Percentiles rank a stretch among this genome's conserved stretches.
phyloP scores from a whole-genome alignment of 2,113 vertebrate species.

The Axis porcinus region DNA sequence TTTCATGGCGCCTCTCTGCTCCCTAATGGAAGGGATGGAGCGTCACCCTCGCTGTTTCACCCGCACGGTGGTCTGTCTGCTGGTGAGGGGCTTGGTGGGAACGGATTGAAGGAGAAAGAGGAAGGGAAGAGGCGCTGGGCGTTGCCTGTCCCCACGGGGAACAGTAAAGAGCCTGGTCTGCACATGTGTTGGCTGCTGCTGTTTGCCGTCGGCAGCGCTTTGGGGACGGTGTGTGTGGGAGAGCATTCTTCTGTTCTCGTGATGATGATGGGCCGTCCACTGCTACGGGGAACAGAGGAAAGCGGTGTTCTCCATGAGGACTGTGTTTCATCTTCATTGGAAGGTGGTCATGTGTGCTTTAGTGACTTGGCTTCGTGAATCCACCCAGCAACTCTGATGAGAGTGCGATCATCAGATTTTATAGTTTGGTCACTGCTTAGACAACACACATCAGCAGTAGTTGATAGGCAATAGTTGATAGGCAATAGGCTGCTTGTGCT shows the following conservation, averaged over 20 bases:
- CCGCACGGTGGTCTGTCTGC: too few species aligned
- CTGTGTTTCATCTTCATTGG: accelerated
- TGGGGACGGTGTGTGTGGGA: background rate
- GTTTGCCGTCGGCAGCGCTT: accelerated
- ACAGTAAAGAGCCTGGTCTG: accelerated
- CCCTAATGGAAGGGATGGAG: background rate
- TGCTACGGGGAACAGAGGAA: too few species aligned
- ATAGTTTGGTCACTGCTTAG: background rate
- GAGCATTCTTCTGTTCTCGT: accelerated
- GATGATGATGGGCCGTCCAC: accelerated
- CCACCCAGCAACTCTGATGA: background rate
- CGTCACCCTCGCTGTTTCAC: accelerated
- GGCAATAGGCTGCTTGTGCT: background rate
- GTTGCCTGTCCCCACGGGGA: accelerated
- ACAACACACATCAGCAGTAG: background rate
- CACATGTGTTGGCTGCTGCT: too few species aligned
- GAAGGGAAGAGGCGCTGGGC: accelerated
- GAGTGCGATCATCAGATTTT: background rate
- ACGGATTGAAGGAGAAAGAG: background rate
- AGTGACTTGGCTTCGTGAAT: background rate
- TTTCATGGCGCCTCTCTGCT: background rate
- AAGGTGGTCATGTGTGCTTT: background rate
- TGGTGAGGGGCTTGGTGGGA: background rate
- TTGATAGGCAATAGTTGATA: too few species aligned
- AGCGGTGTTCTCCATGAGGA: accelerated